phyloP scores from a whole-genome alignment of 35 echinoderm and acorn worm species.

The Acanthaster planci region DNA sequence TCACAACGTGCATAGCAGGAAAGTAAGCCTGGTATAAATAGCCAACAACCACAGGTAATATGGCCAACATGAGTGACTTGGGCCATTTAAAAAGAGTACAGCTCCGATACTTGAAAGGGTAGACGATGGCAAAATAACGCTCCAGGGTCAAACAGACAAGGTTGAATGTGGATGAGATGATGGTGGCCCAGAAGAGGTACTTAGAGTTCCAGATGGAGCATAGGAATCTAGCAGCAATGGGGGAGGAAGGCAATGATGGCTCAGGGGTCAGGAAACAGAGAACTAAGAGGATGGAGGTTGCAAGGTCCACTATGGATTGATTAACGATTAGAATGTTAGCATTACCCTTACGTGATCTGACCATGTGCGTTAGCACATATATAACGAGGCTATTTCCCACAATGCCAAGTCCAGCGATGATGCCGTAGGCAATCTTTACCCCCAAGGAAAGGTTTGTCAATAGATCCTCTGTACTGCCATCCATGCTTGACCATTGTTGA shows the following conservation, averaged over 20 bases:
- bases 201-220: conserved; percentile 59
- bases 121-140: conserved; percentile 54
- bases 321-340: conserved; percentile 75
- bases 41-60: conserved; percentile 47
- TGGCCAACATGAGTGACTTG: neutral
- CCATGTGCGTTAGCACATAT: conserved; percentile 13
- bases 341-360: conserved; percentile 1
- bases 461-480: neutral
- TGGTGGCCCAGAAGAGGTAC: conserved; percentile 61
- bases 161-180: conserved; percentile 57
- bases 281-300: conserved; percentile 48
- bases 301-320: conserved; percentile 75
- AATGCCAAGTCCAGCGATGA: conserved; percentile 42
- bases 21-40: conserved; percentile 27
- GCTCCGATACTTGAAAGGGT: conserved; percentile 52
- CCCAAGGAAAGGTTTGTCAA: conserved; percentile 4
- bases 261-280: conserved; percentile 31
- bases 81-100: neutral
- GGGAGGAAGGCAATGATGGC: neutral
- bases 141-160: conserved; percentile 65
- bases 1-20: conserved; percentile 15
- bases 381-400: conserved; percentile 44
- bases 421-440: neutral
- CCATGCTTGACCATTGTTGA: neutral
- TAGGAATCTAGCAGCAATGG: conserved; percentile 32